These are phyloP conservation scores for Delichon dasypus DNA, from an alignment of 2,797 vertebrate genomes.

Conservation along the genomic window DNA sequence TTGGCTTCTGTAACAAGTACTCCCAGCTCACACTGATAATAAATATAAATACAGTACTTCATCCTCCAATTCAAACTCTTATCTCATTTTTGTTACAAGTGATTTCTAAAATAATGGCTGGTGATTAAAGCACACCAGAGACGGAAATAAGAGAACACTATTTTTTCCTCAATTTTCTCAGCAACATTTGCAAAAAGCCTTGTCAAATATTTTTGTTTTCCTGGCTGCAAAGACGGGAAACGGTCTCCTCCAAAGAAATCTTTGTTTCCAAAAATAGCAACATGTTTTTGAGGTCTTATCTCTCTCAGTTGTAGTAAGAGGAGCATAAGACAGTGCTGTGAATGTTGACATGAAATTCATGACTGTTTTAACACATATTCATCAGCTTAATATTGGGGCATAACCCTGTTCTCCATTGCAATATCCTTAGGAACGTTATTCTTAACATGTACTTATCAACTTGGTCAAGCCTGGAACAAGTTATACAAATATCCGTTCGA, in stretches of 20 bases:
- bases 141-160: background rate
- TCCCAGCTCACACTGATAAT: background rate
- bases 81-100: background rate
- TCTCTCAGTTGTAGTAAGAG: background rate
- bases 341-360: background rate
- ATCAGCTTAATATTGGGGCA: background rate
- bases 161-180: background rate
- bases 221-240: slow-evolving; percentile 32
- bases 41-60: background rate
- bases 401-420: background rate
- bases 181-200: background rate
- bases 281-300: background rate
- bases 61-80: background rate
- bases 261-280: slow-evolving; percentile 38
- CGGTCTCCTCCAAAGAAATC: background rate
- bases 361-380: background rate
- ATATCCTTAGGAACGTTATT: rapidly evolving
- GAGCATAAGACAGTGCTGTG: background rate
- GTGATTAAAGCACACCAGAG: background rate
- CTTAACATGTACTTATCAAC: background rate
- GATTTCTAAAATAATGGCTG: background rate
- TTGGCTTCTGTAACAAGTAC: background rate
- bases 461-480: background rate
- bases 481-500: background rate
- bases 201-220: background rate